A percentile compares a stretch with the other conserved stretches of the same genome.
These are phyloP conservation scores for Willisornis vidua DNA, from an alignment of 2,113 vertebrate species.

Conservation along the genomic window DNA sequence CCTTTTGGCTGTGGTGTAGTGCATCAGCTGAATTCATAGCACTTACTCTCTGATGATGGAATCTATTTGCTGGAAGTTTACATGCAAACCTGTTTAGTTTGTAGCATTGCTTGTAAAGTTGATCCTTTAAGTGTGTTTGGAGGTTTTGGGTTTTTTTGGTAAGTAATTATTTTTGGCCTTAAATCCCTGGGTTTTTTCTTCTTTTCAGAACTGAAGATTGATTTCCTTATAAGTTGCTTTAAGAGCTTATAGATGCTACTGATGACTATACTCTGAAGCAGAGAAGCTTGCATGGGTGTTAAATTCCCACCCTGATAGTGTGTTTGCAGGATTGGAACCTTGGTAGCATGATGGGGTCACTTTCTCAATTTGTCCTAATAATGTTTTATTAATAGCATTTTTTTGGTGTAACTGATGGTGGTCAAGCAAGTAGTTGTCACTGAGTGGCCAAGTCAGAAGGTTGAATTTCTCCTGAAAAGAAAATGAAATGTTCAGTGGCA, in stretches of 20 bases:
- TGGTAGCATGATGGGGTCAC: background rate
- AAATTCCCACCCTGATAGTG: background rate
- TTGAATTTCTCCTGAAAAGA: background rate
- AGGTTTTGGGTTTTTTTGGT: background rate
- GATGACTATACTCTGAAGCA: background rate
- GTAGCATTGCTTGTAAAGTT: background rate
- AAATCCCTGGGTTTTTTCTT: background rate
- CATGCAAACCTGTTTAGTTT: background rate
- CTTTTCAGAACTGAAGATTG: background rate
- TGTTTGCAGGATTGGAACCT: background rate
- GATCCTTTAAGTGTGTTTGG: background rate
- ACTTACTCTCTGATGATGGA: background rate
- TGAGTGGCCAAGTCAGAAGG: background rate
- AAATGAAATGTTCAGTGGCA: background rate
- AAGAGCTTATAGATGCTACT: background rate
- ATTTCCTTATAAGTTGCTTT: background rate
- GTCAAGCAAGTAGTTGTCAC: background rate
- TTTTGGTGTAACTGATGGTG: background rate
- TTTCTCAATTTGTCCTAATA: background rate
- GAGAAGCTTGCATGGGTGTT: background rate
- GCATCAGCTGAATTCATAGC: background rate
- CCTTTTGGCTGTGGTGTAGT: background rate
- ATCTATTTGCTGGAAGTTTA: slow-evolving; percentile 16
- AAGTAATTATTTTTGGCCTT: background rate
- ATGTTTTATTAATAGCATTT: background rate